Evolutionary conservation across 2,797 vertebrate species (phyloP).

Genomic region (Gallirallus australis): DNA sequence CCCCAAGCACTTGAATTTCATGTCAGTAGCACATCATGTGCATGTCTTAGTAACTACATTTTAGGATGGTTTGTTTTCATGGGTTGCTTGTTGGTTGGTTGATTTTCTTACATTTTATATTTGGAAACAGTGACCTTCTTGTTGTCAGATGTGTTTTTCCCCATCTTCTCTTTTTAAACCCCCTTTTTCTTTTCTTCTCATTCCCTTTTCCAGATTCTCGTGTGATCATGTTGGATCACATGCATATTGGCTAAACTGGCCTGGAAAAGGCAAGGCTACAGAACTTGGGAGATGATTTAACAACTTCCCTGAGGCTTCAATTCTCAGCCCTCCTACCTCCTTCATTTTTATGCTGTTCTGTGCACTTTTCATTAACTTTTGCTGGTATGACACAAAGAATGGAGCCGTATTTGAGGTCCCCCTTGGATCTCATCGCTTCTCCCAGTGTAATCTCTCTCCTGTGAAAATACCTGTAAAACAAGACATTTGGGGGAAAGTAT

Average conservation of each 20-base stretch:
- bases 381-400: background rate
- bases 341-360: background rate
- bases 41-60: background rate
- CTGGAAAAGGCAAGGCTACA: background rate
- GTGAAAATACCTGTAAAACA: background rate
- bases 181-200: background rate
- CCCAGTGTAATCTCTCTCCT: background rate
- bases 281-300: background rate
- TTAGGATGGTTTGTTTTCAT: background rate
- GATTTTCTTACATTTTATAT: background rate
- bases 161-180: background rate
- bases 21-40: background rate
- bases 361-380: background rate
- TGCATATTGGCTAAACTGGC: background rate
- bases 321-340: background rate
- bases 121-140: background rate
- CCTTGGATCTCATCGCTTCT: too few species aligned
- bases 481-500: accelerated
- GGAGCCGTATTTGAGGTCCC: background rate
- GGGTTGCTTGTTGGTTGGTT: too few species aligned
- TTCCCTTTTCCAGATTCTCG: background rate
- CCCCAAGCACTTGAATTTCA: background rate
- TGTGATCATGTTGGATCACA: background rate
- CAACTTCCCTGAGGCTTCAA: background rate
- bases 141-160: background rate